A percentile compares a stretch with the other conserved stretches of the same genome.
These are phyloP conservation scores for Leptopilina boulardi DNA, from an alignment of 1,140 invertebrate species.

Conservation along the genomic window DNA sequence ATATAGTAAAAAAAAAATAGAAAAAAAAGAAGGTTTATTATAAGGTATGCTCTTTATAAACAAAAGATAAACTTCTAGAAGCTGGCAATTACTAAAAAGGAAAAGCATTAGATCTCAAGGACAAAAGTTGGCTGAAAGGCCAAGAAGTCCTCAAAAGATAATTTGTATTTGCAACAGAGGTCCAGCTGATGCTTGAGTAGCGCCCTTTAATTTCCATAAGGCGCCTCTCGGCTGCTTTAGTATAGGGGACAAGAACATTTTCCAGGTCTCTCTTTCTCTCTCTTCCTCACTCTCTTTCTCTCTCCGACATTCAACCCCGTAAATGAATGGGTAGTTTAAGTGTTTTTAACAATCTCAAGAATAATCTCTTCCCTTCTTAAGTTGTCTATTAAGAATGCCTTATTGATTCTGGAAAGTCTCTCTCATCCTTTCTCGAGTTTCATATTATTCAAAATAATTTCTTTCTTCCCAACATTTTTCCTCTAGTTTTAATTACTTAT, in stretches of 20 bases:
- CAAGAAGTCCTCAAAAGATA: conserved; percentile 16
- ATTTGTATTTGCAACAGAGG: conserved; percentile 7
- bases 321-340: conserved; percentile 49
- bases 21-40: too few relatives aligned
- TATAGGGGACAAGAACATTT: conserved; percentile 59
- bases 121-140: conserved; percentile 5
- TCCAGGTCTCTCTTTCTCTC: too few relatives aligned
- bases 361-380: conserved; percentile 59
- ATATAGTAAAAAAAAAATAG: too few relatives aligned
- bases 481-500: conserved; percentile 23
- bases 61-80: not conserved
- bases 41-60: not conserved
- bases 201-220: conserved; percentile 51
- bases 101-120: conserved; percentile 14
- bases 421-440: conserved; percentile 55
- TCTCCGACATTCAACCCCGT: conserved; percentile 28
- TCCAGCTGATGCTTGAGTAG: conserved; percentile 5
- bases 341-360: conserved; percentile 67
- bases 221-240: conserved; percentile 33
- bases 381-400: conserved; percentile 16
- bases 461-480: conserved; percentile 42
- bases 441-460: conserved; percentile 41
- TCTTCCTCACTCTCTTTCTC: too few relatives aligned
- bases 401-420: conserved; percentile 67
- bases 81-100: conserved; percentile 8